Conservation (phyloP, 2,113 vertebrate species). For the Xenus cinereus region DNA sequence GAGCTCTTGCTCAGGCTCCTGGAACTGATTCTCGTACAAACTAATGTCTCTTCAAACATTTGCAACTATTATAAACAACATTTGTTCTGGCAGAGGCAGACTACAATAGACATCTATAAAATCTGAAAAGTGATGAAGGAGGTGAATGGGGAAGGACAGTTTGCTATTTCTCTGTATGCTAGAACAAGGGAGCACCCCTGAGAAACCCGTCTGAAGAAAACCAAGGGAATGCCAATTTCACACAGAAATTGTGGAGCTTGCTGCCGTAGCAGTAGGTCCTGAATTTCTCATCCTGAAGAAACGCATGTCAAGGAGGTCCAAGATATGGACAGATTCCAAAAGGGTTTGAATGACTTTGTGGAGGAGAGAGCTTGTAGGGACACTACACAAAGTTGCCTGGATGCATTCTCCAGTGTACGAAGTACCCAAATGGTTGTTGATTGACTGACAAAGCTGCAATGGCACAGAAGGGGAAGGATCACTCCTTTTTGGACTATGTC, state of each 20-base stretch:
- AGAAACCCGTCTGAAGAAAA: neutral
- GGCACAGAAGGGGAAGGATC: neutral
- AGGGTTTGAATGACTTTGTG: neutral
- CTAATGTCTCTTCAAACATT: neutral
- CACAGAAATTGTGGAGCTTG: neutral
- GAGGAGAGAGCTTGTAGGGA: neutral
- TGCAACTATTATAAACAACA: neutral
- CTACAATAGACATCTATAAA: neutral
- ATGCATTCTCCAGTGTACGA: fast-evolving
- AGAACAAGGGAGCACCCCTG: neutral
- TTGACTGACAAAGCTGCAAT: neutral
- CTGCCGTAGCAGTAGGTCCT: neutral
- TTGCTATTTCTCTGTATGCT: neutral
- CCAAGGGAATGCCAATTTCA: neutral
- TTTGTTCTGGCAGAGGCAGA: neutral
- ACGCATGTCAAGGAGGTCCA: neutral
- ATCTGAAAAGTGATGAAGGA: neutral
- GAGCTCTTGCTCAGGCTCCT: neutral
- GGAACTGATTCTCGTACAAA: neutral
- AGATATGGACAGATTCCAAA: neutral
- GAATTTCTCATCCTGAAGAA: neutral
- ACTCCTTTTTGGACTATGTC: neutral
- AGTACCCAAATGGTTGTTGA: neutral
- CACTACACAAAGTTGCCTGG: neutral
- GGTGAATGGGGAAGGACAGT: neutral